phyloP scores from a whole-genome alignment of 1,140 invertebrate species.

The Zelostemma sp. region DNA sequence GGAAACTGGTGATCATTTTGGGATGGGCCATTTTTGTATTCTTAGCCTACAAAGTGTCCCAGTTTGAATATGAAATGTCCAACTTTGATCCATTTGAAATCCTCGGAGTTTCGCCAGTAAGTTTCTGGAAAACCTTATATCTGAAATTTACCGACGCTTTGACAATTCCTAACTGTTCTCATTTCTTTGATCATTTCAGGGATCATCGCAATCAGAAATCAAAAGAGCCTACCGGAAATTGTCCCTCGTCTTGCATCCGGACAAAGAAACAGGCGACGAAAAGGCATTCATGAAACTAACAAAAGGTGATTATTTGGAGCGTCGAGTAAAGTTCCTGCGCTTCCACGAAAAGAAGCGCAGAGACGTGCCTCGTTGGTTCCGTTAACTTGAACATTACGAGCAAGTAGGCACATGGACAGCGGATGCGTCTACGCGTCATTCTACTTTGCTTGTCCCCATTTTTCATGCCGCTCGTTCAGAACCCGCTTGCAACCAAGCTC shows the following conservation, averaged over 20 bases:
- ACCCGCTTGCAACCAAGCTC: no score
- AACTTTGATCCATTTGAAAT: slow-evolving; percentile 99
- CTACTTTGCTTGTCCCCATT: slow-evolving; percentile 10
- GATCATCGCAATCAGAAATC: slow-evolving; percentile 87
- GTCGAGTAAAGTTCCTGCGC: no score
- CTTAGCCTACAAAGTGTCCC: slow-evolving; percentile 95
- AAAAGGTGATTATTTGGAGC: slow-evolving; percentile 79
- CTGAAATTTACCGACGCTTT: no score
- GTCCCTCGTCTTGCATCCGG: slow-evolving; percentile 95
- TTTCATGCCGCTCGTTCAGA: no score
- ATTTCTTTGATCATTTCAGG: slow-evolving; percentile 71
- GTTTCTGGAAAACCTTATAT: slow-evolving; percentile 42
- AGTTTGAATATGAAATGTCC: slow-evolving; percentile 97
- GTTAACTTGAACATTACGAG: slow-evolving; percentile 38
- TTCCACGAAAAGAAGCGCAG: slow-evolving; percentile 15
- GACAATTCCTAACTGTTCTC: no score
- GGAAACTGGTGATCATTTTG: slow-evolving; percentile 79
- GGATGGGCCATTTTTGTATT: slow-evolving; percentile 92
- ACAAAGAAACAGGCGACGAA: slow-evolving; percentile 97
- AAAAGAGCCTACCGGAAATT: slow-evolving; percentile 96
- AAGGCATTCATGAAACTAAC: slow-evolving; percentile 98
- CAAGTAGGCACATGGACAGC: slow-evolving; percentile 11
- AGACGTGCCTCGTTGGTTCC: slow-evolving; percentile 16
- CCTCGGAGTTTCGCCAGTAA: slow-evolving; percentile 86
- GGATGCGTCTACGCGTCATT: slow-evolving; percentile 31